Evolutionary conservation across 2,113 vertebrate species (phyloP).

Genomic region (Podarcis raffonei): DNA sequence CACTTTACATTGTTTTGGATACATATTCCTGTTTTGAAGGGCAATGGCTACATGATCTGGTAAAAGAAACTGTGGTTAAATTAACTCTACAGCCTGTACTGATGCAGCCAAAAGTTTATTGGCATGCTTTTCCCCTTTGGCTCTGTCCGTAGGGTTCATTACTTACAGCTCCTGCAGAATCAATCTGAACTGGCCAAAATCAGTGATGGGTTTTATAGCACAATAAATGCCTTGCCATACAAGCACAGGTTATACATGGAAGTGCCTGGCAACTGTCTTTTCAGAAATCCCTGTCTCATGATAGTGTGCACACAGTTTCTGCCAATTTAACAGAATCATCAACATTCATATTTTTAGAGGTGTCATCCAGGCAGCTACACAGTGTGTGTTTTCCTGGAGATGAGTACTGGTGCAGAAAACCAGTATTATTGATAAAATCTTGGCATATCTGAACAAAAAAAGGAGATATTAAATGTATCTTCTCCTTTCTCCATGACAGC

Average conservation of each 20-base stretch:
- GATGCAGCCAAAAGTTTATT: conserved; percentile 65
- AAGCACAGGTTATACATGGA: conserved; percentile 73
- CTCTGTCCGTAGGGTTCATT: conserved; percentile 76
- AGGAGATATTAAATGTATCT: conserved; percentile 59
- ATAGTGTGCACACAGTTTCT: conserved; percentile 60
- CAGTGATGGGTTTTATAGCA: conserved; percentile 80
- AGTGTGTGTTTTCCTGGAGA: conserved; percentile 70
- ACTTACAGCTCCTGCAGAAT: conserved; percentile 82
- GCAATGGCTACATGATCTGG: conserved; percentile 67
- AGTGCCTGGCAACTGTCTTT: conserved; percentile 65
- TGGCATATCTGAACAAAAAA: conserved; percentile 71
- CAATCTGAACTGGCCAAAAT: conserved; percentile 79
- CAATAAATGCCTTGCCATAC: conserved; percentile 70
- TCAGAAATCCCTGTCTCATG: conserved; percentile 65
- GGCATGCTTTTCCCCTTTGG: conserved; percentile 39
- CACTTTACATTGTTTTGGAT: conserved; percentile 41
- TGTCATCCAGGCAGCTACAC: conserved; percentile 74
- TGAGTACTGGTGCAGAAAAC: conserved; percentile 73
- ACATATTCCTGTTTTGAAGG: conserved; percentile 60
- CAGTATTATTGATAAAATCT: conserved; percentile 79
- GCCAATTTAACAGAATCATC: conserved; percentile 74
- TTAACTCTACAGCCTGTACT: conserved; percentile 72
- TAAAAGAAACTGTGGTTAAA: conserved; percentile 71
- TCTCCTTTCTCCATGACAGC: conserved; percentile 59
- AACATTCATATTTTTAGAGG: conserved; percentile 72